A percentile compares a stretch with the other conserved stretches of the same genome.
These are phyloP conservation scores for Rutilus rutilus DNA, from an alignment of 2,113 vertebrate genomes.

Conservation along the genomic window DNA sequence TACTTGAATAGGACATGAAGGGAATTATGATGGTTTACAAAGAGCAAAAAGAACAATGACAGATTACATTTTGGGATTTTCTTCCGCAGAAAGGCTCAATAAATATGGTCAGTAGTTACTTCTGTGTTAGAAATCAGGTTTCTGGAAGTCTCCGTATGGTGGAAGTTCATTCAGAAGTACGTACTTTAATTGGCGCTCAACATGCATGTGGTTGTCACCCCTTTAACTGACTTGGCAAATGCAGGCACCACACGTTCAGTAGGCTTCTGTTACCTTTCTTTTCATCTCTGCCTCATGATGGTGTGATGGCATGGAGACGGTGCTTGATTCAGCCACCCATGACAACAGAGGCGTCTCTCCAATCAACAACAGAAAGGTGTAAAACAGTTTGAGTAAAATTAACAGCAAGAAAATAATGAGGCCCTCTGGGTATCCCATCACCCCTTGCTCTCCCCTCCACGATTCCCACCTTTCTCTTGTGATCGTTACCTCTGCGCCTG, in stretches of 20 bases:
- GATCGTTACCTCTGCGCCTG: slow-evolving; percentile 63
- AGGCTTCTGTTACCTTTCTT: slow-evolving; percentile 38
- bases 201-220: slow-evolving; percentile 29
- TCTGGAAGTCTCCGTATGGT: neutral
- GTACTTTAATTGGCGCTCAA: slow-evolving; percentile 33
- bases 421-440: slow-evolving; percentile 76
- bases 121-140: neutral
- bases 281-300: slow-evolving; percentile 43
- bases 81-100: neutral
- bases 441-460: slow-evolving; percentile 73
- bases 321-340: slow-evolving; percentile 52
- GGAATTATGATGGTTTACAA: neutral
- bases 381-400: slow-evolving; percentile 81
- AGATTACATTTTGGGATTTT: neutral
- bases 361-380: slow-evolving; percentile 80
- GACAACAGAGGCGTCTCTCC: slow-evolving; percentile 66
- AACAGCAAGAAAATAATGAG: slow-evolving; percentile 86
- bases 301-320: slow-evolving; percentile 41
- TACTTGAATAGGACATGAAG: neutral
- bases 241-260: slow-evolving; percentile 30
- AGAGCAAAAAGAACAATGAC: neutral
- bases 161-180: slow-evolving; percentile 6
- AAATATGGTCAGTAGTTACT: neutral
- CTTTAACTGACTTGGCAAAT: slow-evolving; percentile 34
- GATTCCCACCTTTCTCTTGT: slow-evolving; percentile 76